These are phyloP conservation scores for Strigamia transsilvanica DNA, from an alignment of 2,888 invertebrate species.

Conservation along the genomic window DNA sequence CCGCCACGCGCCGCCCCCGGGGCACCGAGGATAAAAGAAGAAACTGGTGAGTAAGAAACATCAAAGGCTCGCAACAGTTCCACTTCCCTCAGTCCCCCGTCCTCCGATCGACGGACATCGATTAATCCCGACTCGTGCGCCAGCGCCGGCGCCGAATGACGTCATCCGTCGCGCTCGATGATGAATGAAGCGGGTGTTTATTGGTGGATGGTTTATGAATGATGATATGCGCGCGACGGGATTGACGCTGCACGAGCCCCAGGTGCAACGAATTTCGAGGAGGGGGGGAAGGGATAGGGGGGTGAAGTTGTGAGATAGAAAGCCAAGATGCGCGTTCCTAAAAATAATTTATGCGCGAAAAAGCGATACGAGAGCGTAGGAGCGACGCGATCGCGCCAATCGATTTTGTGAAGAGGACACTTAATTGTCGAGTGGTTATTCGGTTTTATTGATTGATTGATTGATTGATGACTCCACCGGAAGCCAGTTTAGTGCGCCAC, in stretches of 20 bases:
- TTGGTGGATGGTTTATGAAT: constrained; percentile 16
- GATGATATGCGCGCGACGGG: not conserved
- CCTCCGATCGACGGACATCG: not conserved
- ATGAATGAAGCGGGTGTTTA: constrained; percentile 7
- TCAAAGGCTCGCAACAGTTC: not conserved
- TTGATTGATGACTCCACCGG: not conserved
- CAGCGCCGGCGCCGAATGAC: not conserved
- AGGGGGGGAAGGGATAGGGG: not conserved
- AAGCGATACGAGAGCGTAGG: too few species aligned
- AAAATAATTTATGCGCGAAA: too few species aligned
- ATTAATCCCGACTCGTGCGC: not conserved
- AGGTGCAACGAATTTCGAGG: not conserved
- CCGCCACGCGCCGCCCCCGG: constrained; percentile 9
- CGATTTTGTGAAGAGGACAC: too few species aligned
- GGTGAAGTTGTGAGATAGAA: too few species aligned
- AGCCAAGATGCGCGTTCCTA: too few species aligned
- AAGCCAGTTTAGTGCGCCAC: not conserved
- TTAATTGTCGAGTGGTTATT: not conserved
- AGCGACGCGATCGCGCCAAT: too few species aligned
- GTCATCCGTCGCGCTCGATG: not conserved
- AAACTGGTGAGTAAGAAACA: not conserved
- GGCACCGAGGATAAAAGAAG: not conserved
- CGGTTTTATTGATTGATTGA: constrained; percentile 10
- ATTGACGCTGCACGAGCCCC: not conserved
- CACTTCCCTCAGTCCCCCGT: not conserved